Percentiles rank a stretch among this genome's conserved stretches.
phyloP scores from a whole-genome alignment of 2,113 vertebrate species.

The Ceyx melanurus region DNA sequence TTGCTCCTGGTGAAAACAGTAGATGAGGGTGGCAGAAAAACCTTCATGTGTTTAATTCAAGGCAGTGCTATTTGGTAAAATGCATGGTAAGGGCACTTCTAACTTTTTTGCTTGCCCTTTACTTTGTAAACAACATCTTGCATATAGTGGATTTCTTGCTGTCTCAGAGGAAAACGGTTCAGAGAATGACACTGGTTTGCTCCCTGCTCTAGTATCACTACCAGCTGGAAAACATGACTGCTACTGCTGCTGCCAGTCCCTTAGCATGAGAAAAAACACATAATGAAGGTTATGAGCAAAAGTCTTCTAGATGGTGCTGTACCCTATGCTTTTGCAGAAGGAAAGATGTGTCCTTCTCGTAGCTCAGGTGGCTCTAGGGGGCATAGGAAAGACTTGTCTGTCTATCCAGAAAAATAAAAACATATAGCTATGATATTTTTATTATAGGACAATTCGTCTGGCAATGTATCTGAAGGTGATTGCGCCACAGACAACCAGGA shows the following conservation, averaged over 20 bases:
- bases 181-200: neutral
- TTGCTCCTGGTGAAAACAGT: conserved; percentile 44
- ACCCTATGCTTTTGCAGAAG: conserved; percentile 26
- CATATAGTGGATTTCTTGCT: neutral
- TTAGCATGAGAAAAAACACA: neutral
- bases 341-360: neutral
- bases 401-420: conserved; percentile 42
- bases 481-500: conserved; percentile 86
- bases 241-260: neutral
- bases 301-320: neutral
- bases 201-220: neutral
- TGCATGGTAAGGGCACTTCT: neutral
- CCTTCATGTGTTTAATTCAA: neutral
- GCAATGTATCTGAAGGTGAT: conserved; percentile 92
- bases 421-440: conserved; percentile 54
- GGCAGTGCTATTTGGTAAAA: neutral
- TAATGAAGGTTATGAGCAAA: neutral
- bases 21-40: conserved; percentile 27
- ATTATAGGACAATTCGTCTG: conserved; percentile 93
- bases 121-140: neutral
- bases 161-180: neutral
- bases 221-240: neutral
- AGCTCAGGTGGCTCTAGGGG: neutral
- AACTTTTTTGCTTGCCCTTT: conserved; percentile 5
- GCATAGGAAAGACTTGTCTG: conserved; percentile 38